phyloP scores from a whole-genome alignment of 2,888 invertebrate species.

The Bellardia pandia region DNA sequence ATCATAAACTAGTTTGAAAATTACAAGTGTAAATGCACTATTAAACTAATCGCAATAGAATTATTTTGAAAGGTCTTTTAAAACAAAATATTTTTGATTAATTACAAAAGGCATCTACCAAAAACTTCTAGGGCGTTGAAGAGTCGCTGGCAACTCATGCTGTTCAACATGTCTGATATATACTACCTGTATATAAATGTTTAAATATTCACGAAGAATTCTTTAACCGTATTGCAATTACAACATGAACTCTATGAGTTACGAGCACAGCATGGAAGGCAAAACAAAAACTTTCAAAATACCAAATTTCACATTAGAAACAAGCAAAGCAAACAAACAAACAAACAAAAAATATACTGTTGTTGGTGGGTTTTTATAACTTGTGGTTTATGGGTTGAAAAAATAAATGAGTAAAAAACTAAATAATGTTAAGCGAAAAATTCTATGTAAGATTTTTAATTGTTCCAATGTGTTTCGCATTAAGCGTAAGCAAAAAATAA shows the following conservation, averaged over 20 bases:
- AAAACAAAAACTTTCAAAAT: conserved; percentile 24
- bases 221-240: conserved; percentile 64
- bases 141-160: background rate
- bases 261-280: conserved; percentile 13
- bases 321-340: background rate
- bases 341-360: conserved; percentile 7
- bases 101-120: too few species aligned
- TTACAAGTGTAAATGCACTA: too few species aligned
- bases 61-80: too few species aligned
- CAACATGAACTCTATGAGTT: conserved; percentile 43
- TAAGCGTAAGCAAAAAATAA: conserved; percentile 3
- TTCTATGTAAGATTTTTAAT: conserved; percentile 56
- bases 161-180: conserved; percentile 56
- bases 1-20: too few species aligned
- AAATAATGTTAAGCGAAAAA: conserved; percentile 33
- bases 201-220: conserved; percentile 71
- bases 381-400: conserved; percentile 65
- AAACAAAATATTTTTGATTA: too few species aligned
- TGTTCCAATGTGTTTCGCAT: conserved; percentile 51
- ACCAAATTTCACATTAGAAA: conserved; percentile 45
- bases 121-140: background rate
- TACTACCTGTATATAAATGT: conserved; percentile 58
- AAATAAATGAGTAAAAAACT: conserved; percentile 40
- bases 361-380: conserved; percentile 66
- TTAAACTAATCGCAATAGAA: too few species aligned